A percentile compares a stretch with the other conserved stretches of the same genome.
Conservation (phyloP, 2,113 vertebrate genomes). For the Craseonycteris thonglongyai region DNA sequence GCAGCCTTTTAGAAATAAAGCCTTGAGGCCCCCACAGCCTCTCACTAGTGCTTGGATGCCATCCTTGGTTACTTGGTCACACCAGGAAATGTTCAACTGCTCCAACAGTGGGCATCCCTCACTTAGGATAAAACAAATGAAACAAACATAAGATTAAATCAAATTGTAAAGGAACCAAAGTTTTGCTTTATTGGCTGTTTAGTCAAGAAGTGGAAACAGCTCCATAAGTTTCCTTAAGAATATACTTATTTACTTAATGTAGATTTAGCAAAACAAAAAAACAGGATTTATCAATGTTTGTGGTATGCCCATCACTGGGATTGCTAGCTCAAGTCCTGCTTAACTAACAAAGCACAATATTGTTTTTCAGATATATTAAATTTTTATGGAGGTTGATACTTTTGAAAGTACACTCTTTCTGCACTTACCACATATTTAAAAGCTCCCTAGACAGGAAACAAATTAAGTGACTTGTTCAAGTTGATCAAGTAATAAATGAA, state of each 20-base stretch:
- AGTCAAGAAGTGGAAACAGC: fast-evolving
- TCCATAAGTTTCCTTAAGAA: background rate
- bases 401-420: conserved; percentile 6
- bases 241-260: fast-evolving
- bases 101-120: conserved; percentile 98
- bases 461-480: background rate
- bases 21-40: conserved; percentile 92
- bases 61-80: conserved; percentile 98
- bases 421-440: background rate
- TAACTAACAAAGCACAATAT: background rate
- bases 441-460: background rate
- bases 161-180: background rate
- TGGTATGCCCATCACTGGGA: background rate
- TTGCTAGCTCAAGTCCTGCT: background rate
- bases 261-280: background rate
- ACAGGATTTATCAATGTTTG: background rate
- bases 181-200: background rate
- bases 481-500: background rate
- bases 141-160: background rate
- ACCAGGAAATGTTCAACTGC: conserved; percentile 99
- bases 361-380: background rate
- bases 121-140: conserved; percentile 75
- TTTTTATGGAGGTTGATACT: background rate
- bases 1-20: conserved; percentile 96
- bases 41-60: conserved; percentile 95